Evolutionary conservation across 2,113 vertebrate species (phyloP).

Genomic region (Carassius auratus): DNA sequence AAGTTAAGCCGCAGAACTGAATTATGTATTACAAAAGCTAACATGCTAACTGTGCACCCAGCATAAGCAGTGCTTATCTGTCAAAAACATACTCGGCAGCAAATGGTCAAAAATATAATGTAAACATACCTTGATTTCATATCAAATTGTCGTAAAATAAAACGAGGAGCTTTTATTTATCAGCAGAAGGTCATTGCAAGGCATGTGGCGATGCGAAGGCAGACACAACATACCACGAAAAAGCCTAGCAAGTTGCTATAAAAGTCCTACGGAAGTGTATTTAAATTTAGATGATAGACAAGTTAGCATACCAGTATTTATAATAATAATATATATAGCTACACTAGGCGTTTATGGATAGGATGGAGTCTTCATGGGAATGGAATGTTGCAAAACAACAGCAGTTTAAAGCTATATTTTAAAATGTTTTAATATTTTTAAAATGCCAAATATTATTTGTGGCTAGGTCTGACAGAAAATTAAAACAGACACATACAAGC

Average conservation of each 20-base stretch:
- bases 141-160: background rate
- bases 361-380: background rate
- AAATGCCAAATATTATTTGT: background rate
- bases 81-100: background rate
- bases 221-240: background rate
- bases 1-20: background rate
- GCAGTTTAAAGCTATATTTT: background rate
- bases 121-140: conserved; percentile 1
- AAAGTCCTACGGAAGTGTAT: conserved; percentile 29
- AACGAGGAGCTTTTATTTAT: background rate
- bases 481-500: background rate
- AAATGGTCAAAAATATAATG: background rate
- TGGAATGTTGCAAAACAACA: background rate
- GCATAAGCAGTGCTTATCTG: background rate
- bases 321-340: background rate
- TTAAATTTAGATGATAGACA: background rate
- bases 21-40: background rate
- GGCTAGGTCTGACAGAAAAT: background rate
- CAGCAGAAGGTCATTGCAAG: conserved; percentile 24
- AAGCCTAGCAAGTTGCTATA: background rate
- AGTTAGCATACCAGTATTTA: background rate
- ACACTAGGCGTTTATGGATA: background rate
- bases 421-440: background rate
- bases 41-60: background rate
- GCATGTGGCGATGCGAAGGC: background rate